A percentile compares a stretch with the other conserved stretches of the same genome.
phyloP scores from a whole-genome alignment of 2,113 vertebrate genomes.

The Malurus alboscapulatus region DNA sequence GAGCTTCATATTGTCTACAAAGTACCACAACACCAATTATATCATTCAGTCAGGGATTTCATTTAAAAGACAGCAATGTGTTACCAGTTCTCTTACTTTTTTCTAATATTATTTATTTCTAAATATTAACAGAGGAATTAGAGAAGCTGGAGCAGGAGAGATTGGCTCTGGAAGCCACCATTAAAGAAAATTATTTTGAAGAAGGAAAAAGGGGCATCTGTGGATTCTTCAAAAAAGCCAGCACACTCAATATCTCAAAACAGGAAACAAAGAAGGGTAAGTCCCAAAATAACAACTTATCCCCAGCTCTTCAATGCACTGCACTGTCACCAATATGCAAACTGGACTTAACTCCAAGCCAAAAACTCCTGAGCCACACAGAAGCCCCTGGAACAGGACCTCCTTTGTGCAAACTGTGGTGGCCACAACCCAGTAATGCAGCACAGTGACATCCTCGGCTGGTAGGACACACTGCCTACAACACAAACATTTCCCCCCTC shows the following conservation, averaged over 20 bases:
- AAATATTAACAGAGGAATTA: conserved; percentile 79
- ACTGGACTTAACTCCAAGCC: background rate
- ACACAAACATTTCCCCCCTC: background rate
- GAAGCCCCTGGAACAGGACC: background rate
- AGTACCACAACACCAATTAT: background rate
- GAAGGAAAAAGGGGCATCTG: conserved; percentile 74
- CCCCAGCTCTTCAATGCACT: background rate
- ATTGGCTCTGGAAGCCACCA: conserved; percentile 79
- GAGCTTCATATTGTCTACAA: background rate
- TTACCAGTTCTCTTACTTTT: background rate
- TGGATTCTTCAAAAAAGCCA: conserved; percentile 82
- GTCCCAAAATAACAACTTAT: background rate
- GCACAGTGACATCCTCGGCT: background rate
- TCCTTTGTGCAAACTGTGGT: background rate
- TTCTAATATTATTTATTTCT: background rate
- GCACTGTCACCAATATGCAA: background rate
- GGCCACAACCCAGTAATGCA: background rate
- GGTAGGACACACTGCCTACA: background rate
- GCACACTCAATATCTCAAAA: conserved; percentile 77
- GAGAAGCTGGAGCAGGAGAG: conserved; percentile 86
- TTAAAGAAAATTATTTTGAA: conserved; percentile 78
- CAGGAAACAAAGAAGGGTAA: conserved; percentile 83
- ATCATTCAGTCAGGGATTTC: background rate
- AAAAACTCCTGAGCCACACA: background rate
- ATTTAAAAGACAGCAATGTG: background rate